A percentile compares a stretch with the other conserved stretches of the same genome.
phyloP scores from a whole-genome alignment of 2,888 invertebrate genomes.

The Steinernema hermaphroditum region DNA sequence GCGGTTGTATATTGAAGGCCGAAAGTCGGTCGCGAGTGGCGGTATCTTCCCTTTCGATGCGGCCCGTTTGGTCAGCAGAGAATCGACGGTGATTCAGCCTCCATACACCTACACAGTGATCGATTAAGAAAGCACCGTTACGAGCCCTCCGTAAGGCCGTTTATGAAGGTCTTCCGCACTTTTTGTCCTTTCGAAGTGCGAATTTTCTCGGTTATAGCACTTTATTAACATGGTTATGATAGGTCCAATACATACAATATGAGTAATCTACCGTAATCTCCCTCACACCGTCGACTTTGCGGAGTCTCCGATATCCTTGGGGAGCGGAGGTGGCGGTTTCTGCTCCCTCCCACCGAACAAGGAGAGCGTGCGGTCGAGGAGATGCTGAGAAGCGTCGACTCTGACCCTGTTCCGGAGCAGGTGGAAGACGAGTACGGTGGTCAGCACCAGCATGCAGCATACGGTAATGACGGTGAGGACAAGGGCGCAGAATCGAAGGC shows the following conservation, averaged over 20 bases:
- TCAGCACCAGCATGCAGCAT: slow-evolving; percentile 33
- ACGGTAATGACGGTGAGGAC: slow-evolving; percentile 40
- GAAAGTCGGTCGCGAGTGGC: too few relatives aligned
- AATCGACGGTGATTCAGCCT: too few relatives aligned
- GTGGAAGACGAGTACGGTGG: slow-evolving; percentile 27
- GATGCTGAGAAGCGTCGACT: slow-evolving; percentile 2
- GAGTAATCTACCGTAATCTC: background rate
- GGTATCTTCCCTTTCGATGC: too few relatives aligned
- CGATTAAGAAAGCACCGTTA: too few relatives aligned
- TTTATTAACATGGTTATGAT: too few relatives aligned
- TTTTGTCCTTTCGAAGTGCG: too few relatives aligned
- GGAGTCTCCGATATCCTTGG: slow-evolving; percentile 1
- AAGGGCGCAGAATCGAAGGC: slow-evolving; percentile 43
- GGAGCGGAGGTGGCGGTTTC: background rate
- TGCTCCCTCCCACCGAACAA: background rate
- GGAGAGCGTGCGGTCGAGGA: background rate
- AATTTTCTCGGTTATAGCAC: too few relatives aligned
- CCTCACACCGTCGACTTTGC: slow-evolving; percentile 1
- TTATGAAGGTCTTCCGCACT: too few relatives aligned
- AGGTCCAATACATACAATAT: background rate
- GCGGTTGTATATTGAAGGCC: too few relatives aligned
- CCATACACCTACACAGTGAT: too few relatives aligned
- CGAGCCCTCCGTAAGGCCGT: too few relatives aligned
- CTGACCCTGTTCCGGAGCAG: slow-evolving; percentile 19
- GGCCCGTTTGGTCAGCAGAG: too few relatives aligned